Base-by-base conservation (phyloP, 2,797 vertebrate genomes). In the Pseudochirops corinnae region DNA sequence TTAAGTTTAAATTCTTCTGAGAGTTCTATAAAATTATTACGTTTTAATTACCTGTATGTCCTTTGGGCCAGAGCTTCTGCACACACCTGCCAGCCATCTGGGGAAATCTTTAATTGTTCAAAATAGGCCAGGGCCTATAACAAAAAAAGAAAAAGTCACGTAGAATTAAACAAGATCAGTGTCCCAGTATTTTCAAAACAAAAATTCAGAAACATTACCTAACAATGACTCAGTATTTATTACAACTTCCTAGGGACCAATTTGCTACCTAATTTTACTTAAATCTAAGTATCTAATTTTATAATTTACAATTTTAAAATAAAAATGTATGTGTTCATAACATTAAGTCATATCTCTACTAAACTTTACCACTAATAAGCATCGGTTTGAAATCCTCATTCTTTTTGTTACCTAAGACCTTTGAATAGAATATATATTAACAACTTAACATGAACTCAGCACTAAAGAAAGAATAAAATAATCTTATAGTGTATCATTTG, bases 31-130 rank as follows among this genome's bases (percentile, higher is more conserved):
- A 52, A 28, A 92, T 92, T 94, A 50, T 91, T 96, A 93, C 67
- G 5, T 91, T 96, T 93, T 74, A 92, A 94, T 98, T 98, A 99
- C 99, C 98, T 99, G 98, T 99, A 99, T 95, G 99, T 98, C 55
- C 99, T 99, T 98, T 99, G 99, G 94, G 99, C 99, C 94, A 99
- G 98, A 0, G 99, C 99, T 98, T 99, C 99, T n/a, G 99, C 99
- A 92, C 99, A 99, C 93, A 99, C 99, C 98, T 99, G 99, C 99
- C 99, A 99, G 96, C 99, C 99, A 94, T 99, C 99, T 97, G 99
- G 99, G 97, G 99, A 99, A 98, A 99, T 99, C 98, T 99, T 99
- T 97, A 99, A 98, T 98, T 99, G 99, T 98, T 99, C 99, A 97
- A 99, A 99, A 98, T 99, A 99, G 5, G 98, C 99, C 98, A 99